These are phyloP conservation scores for Oryzias dopingdopingensis DNA, from an alignment of 2,797 vertebrate genomes.

Conservation along the genomic window DNA sequence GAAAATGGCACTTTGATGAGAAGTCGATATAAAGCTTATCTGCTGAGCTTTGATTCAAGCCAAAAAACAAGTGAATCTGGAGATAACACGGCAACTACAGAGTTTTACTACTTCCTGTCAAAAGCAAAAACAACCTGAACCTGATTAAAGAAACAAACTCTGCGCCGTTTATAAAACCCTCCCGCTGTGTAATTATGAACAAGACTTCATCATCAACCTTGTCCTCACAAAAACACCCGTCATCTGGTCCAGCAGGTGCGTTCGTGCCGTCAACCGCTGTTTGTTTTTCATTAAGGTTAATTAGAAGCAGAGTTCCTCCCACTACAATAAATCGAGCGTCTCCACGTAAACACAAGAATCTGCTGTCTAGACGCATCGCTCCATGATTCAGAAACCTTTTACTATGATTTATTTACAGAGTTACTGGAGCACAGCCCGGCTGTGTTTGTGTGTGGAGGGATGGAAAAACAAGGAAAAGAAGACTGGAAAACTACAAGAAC, in stretches of 20 bases:
- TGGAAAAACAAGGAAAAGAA: conserved; percentile 8
- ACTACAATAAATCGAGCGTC: conserved; percentile 7
- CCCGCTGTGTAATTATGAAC: conserved; percentile 39
- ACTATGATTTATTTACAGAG: conserved; percentile 69
- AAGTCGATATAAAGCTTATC: too few relatives aligned
- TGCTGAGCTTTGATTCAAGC: too few relatives aligned
- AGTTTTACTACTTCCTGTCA: conserved; percentile 3
- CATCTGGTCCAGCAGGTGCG: conserved; percentile 25
- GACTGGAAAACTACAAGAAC: conserved; percentile 5
- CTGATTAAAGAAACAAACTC: not conserved
- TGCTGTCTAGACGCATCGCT: conserved; percentile 57
- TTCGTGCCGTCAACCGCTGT: not conserved
- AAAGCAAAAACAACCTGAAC: not conserved
- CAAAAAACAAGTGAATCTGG: not conserved
- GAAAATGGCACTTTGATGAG: too few relatives aligned
- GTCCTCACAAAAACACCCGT: conserved; percentile 17
- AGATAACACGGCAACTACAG: not conserved
- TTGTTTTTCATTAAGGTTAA: conserved; percentile 23
- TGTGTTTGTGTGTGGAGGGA: conserved; percentile 16
- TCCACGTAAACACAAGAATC: conserved; percentile 40
- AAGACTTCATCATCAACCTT: not conserved
- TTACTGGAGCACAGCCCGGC: conserved; percentile 40
- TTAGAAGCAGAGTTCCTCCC: conserved; percentile 34
- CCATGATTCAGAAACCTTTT: conserved; percentile 67
- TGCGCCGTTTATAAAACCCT: conserved; percentile 16